These are phyloP conservation scores for Dicrostonyx torquatus DNA, from an alignment of 2,797 vertebrate genomes.

Conservation along the genomic window DNA sequence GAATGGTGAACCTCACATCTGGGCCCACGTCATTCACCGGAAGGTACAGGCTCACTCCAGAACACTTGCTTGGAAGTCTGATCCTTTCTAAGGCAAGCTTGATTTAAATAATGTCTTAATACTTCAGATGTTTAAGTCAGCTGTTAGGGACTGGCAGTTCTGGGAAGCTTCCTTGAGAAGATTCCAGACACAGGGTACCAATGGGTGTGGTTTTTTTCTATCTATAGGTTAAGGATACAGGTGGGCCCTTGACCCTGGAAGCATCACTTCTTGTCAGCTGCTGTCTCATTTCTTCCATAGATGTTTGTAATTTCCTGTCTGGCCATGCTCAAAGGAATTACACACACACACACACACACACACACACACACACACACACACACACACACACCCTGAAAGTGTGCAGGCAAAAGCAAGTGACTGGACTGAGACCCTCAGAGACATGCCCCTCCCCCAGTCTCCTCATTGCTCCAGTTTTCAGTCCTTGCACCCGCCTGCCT, in stretches of 20 bases:
- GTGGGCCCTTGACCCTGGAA: neutral
- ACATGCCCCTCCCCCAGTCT: neutral
- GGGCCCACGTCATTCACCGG: neutral
- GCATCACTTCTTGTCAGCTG: neutral
- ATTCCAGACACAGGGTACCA: neutral
- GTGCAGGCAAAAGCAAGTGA: neutral
- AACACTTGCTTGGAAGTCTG: neutral
- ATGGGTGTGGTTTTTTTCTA: neutral
- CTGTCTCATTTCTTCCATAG: neutral
- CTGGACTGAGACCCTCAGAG: neutral
- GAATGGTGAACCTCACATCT: neutral
- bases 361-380: neutral
- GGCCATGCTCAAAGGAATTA: neutral
- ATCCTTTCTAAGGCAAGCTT: neutral
- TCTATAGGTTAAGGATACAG: neutral
- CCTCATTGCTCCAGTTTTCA: neutral
- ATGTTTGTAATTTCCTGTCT: neutral
- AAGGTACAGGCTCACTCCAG: neutral
- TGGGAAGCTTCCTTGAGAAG: neutral
- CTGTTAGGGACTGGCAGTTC: neutral
- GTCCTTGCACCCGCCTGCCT: fast-evolving
- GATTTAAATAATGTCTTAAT: neutral
- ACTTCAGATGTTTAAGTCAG: neutral
- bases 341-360: neutral
- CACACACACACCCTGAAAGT: neutral